A percentile compares a stretch with the other conserved stretches of the same genome.
Conservation (phyloP, 1,140 invertebrate species). For the Pseudobourletiella spinata region DNA sequence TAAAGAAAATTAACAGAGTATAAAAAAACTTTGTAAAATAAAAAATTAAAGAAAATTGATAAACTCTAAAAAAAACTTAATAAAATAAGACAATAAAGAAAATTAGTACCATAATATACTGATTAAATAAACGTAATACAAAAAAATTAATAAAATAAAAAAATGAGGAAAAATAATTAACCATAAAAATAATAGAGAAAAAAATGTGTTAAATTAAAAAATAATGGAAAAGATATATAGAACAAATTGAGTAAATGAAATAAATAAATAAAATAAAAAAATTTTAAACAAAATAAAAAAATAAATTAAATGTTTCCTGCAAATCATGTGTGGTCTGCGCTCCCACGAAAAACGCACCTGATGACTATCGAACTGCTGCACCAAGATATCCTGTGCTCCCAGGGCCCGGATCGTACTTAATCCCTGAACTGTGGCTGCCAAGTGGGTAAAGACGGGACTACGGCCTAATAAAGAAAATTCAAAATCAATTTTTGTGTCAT, state of each 20-base stretch:
- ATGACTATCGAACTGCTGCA: constrained; percentile 66
- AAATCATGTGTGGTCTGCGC: too few species aligned
- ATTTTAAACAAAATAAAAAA: too few species aligned
- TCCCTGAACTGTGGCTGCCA: constrained; percentile 79
- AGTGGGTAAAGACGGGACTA: constrained; percentile 74
- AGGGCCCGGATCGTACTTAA: constrained; percentile 82
- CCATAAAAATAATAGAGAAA: too few species aligned
- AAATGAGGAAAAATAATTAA: too few species aligned
- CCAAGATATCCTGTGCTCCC: constrained; percentile 60
- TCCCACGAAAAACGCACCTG: constrained; percentile 38
- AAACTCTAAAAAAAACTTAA: not conserved
- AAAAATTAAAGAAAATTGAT: not conserved
- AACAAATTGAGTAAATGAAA: too few species aligned
- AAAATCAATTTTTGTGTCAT: too few species aligned
- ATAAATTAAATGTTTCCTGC: too few species aligned
- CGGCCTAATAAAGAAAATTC: too few species aligned
- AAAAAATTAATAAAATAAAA: too few species aligned
- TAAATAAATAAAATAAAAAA: too few species aligned
- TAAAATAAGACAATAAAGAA: not conserved
- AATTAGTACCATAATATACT: not conserved
- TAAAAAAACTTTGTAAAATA: not conserved
- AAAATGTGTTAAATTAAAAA: not conserved
- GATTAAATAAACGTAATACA: too few species aligned
- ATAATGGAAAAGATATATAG: not conserved
- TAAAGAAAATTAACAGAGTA: not conserved